Evolutionary conservation across 2,797 vertebrate species (phyloP).

Genomic region (Manis pentadactyla): DNA sequence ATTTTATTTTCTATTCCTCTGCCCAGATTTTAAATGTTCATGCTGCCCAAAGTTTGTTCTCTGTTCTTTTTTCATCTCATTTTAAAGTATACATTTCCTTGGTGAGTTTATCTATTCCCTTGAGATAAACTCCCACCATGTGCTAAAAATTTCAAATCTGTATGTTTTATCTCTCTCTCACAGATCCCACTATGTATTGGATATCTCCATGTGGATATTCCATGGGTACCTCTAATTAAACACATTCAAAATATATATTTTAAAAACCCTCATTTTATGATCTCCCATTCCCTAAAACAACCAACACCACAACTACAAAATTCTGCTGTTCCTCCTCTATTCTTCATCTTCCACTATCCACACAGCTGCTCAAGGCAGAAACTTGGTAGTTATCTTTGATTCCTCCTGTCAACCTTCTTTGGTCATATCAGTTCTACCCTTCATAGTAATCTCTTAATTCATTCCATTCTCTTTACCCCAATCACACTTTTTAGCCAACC

Average conservation of each 20-base stretch:
- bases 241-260: neutral
- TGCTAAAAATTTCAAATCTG: slow-evolving; percentile 35
- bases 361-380: neutral
- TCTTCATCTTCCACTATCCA: neutral
- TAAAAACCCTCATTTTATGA: neutral
- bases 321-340: neutral
- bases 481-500: neutral
- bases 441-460: neutral
- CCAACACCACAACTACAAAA: neutral
- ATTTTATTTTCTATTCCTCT: slow-evolving; percentile 21
- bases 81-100: neutral
- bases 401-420: neutral
- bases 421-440: neutral
- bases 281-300: neutral
- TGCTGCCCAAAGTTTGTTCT: neutral
- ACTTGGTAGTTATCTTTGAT: neutral
- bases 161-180: neutral
- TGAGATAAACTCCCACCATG: neutral
- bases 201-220: neutral
- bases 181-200: neutral
- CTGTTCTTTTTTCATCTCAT: neutral
- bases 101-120: neutral
- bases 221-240: neutral
- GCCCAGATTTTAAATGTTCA: neutral
- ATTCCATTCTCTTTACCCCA: neutral